A percentile compares a stretch with the other conserved stretches of the same genome.
Evolutionary conservation across 1,140 invertebrate species (phyloP).

Genomic region (Papilio helenus): DNA sequence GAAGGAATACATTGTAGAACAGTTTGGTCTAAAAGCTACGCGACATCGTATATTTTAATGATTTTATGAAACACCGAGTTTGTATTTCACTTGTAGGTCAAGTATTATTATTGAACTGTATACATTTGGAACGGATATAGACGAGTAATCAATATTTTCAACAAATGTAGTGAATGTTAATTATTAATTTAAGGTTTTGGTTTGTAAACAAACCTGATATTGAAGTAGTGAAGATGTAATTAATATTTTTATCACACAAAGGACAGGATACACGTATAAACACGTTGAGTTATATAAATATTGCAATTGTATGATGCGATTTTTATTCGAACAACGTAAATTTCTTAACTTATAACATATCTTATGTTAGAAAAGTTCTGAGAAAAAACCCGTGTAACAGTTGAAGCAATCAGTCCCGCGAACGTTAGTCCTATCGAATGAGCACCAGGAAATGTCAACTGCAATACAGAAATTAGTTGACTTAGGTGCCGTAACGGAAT

Average conservation of each 20-base stretch:
- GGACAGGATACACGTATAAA: neutral
- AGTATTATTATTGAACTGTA: neutral
- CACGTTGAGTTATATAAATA: neutral
- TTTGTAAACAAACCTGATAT: neutral
- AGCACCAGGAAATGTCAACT: slow-evolving; percentile 43
- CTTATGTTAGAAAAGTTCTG: too few species aligned
- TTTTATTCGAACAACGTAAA: neutral
- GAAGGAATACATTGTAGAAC: neutral
- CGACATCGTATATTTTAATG: neutral
- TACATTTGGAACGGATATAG: neutral
- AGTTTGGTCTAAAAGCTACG: neutral
- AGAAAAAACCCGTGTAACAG: neutral
- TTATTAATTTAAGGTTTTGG: neutral
- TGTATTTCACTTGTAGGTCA: neutral
- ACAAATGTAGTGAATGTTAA: neutral
- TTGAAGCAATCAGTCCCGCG: slow-evolving; percentile 15
- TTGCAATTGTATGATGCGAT: neutral
- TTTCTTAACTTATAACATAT: too few species aligned
- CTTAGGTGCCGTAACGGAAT: too few species aligned
- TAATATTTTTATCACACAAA: neutral
- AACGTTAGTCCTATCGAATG: slow-evolving; percentile 45
- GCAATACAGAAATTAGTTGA: too few species aligned
- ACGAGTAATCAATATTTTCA: neutral
- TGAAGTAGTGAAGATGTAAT: neutral
- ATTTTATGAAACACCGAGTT: neutral